These are phyloP conservation scores for Taurulus bubalis DNA, from an alignment of 2,113 vertebrate species.

Conservation along the genomic window DNA sequence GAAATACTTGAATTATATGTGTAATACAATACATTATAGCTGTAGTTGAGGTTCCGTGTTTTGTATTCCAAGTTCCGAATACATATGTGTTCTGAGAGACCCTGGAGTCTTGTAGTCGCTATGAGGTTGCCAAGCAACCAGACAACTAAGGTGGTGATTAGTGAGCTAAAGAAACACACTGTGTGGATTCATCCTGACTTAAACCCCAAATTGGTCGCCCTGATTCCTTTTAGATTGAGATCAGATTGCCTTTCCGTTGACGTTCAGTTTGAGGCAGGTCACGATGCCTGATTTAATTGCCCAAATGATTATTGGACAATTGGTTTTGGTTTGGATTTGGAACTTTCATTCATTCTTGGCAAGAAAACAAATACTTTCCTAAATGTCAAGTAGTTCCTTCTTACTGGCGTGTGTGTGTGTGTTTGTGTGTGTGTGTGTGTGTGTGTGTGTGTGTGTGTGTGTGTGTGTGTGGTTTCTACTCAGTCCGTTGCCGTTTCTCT, in stretches of 20 bases:
- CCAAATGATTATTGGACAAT: neutral
- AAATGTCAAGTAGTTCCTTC: too few relatives aligned
- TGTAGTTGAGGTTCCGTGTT: too few relatives aligned
- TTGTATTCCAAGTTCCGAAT: too few relatives aligned
- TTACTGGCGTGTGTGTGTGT: too few relatives aligned
- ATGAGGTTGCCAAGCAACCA: slow-evolving; percentile 29
- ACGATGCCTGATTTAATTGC: neutral
- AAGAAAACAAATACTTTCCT: neutral
- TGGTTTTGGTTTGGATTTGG: neutral
- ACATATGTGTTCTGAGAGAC: neutral
- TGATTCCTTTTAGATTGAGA: neutral
- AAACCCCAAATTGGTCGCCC: neutral
- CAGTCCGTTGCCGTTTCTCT: neutral
- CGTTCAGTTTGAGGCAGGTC: neutral
- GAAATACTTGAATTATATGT: neutral
- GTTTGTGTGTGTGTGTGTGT: too few relatives aligned
- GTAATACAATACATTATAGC: too few relatives aligned
- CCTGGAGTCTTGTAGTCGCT: neutral
- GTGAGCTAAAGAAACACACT: neutral
- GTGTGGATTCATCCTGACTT: neutral
- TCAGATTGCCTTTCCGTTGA: neutral
- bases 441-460: too few relatives aligned
- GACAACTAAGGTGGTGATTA: neutral
- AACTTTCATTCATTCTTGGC: neutral
- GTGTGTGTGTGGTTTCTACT: neutral